Conservation (phyloP, 2,113 vertebrate genomes). For the Lanius ludovicianus region DNA sequence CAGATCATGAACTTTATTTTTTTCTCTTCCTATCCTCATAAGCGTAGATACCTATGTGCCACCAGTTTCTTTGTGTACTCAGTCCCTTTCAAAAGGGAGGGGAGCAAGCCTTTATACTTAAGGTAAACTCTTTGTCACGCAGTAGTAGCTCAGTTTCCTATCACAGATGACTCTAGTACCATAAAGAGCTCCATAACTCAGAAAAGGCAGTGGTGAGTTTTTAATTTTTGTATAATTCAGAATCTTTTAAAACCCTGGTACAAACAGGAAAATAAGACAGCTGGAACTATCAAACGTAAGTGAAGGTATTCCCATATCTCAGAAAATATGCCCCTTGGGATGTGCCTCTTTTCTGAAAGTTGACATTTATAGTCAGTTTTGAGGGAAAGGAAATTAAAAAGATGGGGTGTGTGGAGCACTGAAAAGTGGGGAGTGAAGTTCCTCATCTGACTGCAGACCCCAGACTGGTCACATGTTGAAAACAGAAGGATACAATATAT, state of each 20-base stretch:
- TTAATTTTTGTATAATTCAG: neutral
- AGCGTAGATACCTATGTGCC: neutral
- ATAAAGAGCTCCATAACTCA: neutral
- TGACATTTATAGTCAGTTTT: neutral
- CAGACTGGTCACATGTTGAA: neutral
- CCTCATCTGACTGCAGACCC: neutral
- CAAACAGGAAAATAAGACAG: neutral
- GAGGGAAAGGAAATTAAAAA: neutral
- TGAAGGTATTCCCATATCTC: neutral
- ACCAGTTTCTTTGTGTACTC: constrained; percentile 34
- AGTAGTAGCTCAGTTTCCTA: neutral
- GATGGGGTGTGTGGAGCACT: neutral
- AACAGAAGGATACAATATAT: neutral
- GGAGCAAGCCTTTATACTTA: neutral
- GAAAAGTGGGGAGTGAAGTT: neutral
- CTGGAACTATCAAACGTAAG: neutral
- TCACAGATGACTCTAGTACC: neutral
- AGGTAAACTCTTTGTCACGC: neutral
- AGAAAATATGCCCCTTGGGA: neutral
- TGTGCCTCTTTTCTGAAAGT: neutral
- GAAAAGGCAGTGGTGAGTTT: neutral
- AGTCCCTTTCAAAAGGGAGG: neutral
- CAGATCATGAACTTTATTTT: constrained; percentile 27
- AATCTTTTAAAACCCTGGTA: neutral
- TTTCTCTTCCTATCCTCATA: neutral